These are phyloP conservation scores for Phalacrocorax aristotelis DNA, from an alignment of 2,113 vertebrate genomes.

Conservation along the genomic window DNA sequence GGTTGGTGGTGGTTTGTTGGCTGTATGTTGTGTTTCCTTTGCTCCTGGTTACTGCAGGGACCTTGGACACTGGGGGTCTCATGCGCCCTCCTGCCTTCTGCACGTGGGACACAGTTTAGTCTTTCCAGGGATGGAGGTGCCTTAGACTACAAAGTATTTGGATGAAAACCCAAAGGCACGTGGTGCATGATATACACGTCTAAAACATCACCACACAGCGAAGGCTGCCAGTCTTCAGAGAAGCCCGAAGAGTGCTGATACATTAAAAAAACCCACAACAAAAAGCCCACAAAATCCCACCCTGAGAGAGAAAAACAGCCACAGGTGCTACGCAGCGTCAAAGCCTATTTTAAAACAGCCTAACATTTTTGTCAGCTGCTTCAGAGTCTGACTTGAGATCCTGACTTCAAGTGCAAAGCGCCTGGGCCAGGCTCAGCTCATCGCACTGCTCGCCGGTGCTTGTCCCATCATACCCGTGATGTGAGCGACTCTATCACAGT, in stretches of 20 bases:
- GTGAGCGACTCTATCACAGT: fast-evolving
- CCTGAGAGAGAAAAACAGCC: background rate
- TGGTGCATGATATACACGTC: background rate
- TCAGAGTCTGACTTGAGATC: background rate
- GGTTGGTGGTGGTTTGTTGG: background rate
- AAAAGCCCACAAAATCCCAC: background rate
- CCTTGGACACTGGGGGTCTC: background rate
- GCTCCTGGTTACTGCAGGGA: background rate
- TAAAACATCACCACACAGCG: background rate
- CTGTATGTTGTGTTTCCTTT: background rate
- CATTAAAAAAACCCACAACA: background rate
- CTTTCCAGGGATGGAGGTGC: background rate
- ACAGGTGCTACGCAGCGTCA: background rate
- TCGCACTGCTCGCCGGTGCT: fast-evolving
- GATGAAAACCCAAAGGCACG: background rate
- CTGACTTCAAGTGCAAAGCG: fast-evolving
- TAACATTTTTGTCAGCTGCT: background rate
- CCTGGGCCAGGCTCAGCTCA: background rate
- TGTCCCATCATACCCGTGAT: fast-evolving
- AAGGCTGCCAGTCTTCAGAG: background rate
- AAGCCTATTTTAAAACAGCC: background rate
- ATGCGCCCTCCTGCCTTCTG: background rate
- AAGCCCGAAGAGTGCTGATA: background rate
- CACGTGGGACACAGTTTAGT: background rate
- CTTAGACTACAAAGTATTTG: background rate